Evolutionary conservation across 2,888 invertebrate species (phyloP).

Genomic region (Alloscopus bannaensis): DNA sequence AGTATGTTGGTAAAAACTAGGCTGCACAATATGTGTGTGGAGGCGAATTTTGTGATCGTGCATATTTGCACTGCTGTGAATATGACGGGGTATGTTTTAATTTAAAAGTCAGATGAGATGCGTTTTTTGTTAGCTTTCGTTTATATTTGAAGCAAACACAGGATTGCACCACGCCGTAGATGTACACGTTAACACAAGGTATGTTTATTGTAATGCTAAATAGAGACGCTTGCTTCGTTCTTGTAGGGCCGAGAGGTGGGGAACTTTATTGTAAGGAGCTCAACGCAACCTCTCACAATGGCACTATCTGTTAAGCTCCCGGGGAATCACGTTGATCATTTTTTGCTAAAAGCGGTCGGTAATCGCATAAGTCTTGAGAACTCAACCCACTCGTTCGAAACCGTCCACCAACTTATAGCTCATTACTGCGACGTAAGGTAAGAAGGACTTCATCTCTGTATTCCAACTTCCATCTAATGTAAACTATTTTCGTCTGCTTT

Average conservation of each 20-base stretch:
- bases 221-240: conserved; percentile 1
- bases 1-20: conserved; percentile 30
- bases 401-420: conserved; percentile 93
- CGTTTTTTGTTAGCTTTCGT: conserved; percentile 46
- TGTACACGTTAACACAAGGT: too few relatives aligned
- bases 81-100: conserved; percentile 26
- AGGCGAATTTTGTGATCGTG: conserved; percentile 52
- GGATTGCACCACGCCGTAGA: not conserved
- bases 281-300: conserved; percentile 95
- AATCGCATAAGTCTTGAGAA: conserved; percentile 92
- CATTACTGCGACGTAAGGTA: conserved; percentile 95
- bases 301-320: conserved; percentile 94
- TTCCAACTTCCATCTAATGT: too few relatives aligned
- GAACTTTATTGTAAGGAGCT: conserved; percentile 96
- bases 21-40: conserved; percentile 41
- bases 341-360: conserved; percentile 88
- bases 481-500: too few relatives aligned
- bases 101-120: conserved; percentile 52
- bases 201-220: conserved; percentile 20
- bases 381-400: conserved; percentile 93
- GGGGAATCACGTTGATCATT: conserved; percentile 96
- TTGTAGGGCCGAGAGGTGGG: conserved; percentile 76
- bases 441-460: too few relatives aligned
- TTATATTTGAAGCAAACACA: not conserved
- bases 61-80: not conserved